phyloP scores from a whole-genome alignment of 1,140 invertebrate species.

The Diorhabda carinulata region DNA sequence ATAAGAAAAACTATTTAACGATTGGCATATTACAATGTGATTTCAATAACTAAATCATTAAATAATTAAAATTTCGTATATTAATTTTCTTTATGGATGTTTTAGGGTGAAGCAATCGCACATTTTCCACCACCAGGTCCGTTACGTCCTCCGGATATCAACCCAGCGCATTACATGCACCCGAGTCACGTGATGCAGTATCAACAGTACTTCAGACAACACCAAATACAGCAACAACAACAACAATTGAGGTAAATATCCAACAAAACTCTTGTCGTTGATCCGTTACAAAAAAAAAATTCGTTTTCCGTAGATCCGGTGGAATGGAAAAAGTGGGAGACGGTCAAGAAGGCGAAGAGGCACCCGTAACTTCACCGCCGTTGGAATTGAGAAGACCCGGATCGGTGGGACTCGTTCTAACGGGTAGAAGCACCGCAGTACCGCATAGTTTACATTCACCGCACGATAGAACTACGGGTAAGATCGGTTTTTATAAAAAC shows the following conservation, averaged over 20 bases:
- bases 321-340: conserved; percentile 44
- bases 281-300: not conserved
- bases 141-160: conserved; percentile 30
- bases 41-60: no score
- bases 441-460: conserved; percentile 62
- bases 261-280: no score
- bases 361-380: conserved; percentile 57
- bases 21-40: no score
- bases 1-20: no score
- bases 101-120: conserved; percentile 59
- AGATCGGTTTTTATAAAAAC: conserved; percentile 27
- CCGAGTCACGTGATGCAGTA: conserved; percentile 52
- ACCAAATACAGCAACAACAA: conserved; percentile 22
- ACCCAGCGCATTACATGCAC: conserved; percentile 56
- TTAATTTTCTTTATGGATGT: not conserved
- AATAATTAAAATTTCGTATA: no score
- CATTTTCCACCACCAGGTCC: conserved; percentile 46
- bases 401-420: conserved; percentile 39
- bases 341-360: conserved; percentile 56
- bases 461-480: conserved; percentile 71
- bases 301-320: conserved; percentile 47
- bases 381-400: conserved; percentile 63
- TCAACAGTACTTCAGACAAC: conserved; percentile 67
- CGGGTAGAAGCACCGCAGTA: conserved; percentile 45
- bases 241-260: no score